phyloP scores from a whole-genome alignment of 2,888 invertebrate species.

The Meandrusa payeni region DNA sequence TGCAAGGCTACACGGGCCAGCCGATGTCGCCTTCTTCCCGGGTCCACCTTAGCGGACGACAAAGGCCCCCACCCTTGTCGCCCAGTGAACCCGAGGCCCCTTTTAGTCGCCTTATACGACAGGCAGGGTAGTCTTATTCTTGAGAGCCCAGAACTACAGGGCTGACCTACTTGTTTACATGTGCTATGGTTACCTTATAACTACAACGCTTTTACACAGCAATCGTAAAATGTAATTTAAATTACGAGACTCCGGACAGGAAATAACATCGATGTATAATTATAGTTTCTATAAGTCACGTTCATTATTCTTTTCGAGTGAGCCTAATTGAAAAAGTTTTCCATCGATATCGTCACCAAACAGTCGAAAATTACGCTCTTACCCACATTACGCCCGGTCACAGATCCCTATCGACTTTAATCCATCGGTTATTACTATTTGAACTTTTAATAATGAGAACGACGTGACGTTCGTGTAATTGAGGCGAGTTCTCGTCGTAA shows the following conservation, averaged over 20 bases:
- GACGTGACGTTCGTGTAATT: constrained; percentile 44
- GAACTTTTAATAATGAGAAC: constrained; percentile 68
- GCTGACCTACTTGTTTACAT: too few species aligned
- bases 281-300: constrained; percentile 43
- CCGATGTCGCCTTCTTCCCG: too few species aligned
- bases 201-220: too few species aligned
- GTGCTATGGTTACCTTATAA: too few species aligned
- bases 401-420: constrained; percentile 63
- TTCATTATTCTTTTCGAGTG: constrained; percentile 48
- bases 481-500: constrained; percentile 40
- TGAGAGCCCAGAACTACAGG: too few species aligned
- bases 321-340: constrained; percentile 76
- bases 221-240: not conserved
- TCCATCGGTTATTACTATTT: constrained; percentile 66
- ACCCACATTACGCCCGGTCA: constrained; percentile 54
- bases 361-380: constrained; percentile 65
- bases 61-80: too few species aligned
- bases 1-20: too few species aligned
- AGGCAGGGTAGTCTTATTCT: too few species aligned
- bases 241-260: constrained; percentile 22
- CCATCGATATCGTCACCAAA: constrained; percentile 60
- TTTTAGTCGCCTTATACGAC: too few species aligned
- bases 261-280: constrained; percentile 44
- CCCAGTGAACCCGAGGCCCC: too few species aligned
- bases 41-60: too few species aligned